phyloP scores from a whole-genome alignment of 2,797 vertebrate genomes.

The Meriones psammophilus region DNA sequence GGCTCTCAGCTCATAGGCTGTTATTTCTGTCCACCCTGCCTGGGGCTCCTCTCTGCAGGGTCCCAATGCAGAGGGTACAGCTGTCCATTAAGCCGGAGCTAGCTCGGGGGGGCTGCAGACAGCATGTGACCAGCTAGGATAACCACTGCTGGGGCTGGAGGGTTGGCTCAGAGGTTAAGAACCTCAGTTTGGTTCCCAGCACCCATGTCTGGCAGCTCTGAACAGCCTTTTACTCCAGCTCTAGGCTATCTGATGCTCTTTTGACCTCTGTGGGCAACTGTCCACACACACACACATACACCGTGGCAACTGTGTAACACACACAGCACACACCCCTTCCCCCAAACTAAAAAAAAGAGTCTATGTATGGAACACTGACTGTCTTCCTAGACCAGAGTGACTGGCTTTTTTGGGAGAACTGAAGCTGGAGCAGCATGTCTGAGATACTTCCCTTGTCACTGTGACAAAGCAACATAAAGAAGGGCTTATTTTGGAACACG shows the following conservation, averaged over 20 bases:
- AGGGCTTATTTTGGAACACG: neutral
- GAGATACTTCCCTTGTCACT: neutral
- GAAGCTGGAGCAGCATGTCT: neutral
- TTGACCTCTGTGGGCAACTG: too few relatives aligned
- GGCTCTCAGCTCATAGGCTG: neutral
- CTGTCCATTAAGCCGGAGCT: too few relatives aligned
- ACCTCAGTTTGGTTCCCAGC: neutral
- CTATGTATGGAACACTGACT: neutral
- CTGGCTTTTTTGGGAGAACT: neutral
- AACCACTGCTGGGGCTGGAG: too few relatives aligned
- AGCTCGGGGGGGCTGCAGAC: neutral
- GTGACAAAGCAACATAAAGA: neutral
- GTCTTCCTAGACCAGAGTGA: neutral
- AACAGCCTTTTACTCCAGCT: neutral
- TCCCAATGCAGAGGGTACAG: neutral
- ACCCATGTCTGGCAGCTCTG: too few relatives aligned
- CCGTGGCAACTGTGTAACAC: neutral
- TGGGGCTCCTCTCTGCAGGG: neutral
- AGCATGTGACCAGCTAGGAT: neutral
- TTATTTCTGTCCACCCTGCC: neutral
- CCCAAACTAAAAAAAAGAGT: neutral
- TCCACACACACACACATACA: neutral
- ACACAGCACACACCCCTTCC: too few relatives aligned
- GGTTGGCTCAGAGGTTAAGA: neutral
- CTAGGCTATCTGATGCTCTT: neutral